Conservation (phyloP, 2,888 invertebrate species). For the Lamellibrachia satsuma region DNA sequence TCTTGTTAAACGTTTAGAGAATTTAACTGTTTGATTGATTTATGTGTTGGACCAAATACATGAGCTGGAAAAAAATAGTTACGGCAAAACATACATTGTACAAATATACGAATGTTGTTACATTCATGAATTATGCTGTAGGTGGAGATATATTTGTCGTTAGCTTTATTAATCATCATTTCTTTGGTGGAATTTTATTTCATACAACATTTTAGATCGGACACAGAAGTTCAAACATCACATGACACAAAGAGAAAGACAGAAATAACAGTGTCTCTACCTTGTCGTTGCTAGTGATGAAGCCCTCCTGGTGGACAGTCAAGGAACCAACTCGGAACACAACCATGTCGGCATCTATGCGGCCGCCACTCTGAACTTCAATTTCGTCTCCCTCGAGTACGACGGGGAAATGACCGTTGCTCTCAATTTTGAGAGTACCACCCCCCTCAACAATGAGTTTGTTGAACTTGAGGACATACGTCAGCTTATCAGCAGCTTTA, state of each 20-base stretch:
- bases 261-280: slow-evolving; percentile 28
- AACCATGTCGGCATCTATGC: slow-evolving; percentile 45
- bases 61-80: too few relatives aligned
- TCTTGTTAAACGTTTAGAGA: too few relatives aligned
- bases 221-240: background rate
- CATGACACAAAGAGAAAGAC: background rate
- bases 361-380: slow-evolving; percentile 50
- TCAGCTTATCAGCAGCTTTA: background rate
- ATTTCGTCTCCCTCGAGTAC: slow-evolving; percentile 43
- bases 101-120: too few relatives aligned
- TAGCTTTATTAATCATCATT: too few relatives aligned
- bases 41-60: too few relatives aligned
- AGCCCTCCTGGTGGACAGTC: slow-evolving; percentile 46
- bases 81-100: too few relatives aligned
- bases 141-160: too few relatives aligned
- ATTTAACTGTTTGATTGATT: too few relatives aligned
- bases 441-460: slow-evolving; percentile 48
- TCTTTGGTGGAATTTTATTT: too few relatives aligned
- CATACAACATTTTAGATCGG: background rate
- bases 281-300: slow-evolving; percentile 45
- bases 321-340: slow-evolving; percentile 42
- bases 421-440: slow-evolving; percentile 45
- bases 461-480: slow-evolving; percentile 36
- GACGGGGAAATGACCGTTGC: slow-evolving; percentile 30
- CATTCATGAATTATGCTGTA: too few relatives aligned